Evolutionary conservation across 64 coral and sea anemone species (phyloP).

Genomic region (Cladopsammia gracilis): DNA sequence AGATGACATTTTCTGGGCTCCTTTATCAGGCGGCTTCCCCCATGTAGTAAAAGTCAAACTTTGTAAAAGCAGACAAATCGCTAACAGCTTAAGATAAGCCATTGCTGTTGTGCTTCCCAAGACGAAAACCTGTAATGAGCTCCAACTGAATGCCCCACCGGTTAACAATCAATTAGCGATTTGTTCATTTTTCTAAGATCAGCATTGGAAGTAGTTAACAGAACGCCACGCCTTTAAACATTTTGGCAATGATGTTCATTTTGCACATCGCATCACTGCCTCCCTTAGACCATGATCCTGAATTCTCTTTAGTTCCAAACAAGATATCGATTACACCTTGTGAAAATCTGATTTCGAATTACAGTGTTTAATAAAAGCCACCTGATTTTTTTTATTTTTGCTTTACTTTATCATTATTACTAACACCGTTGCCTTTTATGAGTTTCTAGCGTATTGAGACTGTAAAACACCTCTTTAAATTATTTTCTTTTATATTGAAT

Average conservation of each 20-base stretch:
- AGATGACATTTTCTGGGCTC: slow-evolving; percentile 30
- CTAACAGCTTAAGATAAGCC: neutral
- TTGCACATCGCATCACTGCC: slow-evolving; percentile 40
- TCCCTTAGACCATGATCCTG: neutral
- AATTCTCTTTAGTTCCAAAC: too few relatives aligned
- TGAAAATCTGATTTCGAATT: neutral
- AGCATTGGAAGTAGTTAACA: neutral
- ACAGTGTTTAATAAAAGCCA: neutral
- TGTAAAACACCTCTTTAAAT: neutral
- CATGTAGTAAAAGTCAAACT: neutral
- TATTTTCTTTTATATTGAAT: neutral
- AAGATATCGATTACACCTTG: too few relatives aligned
- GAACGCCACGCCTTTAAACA: neutral
- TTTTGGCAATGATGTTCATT: slow-evolving; percentile 21
- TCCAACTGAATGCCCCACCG: neutral
- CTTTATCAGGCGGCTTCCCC: slow-evolving; percentile 63
- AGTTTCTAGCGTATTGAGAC: too few relatives aligned
- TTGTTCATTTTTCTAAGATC: neutral
- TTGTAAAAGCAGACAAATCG: neutral
- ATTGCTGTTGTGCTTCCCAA: neutral
- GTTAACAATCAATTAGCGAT: neutral
- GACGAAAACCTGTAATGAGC: neutral
- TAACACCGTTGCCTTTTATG: neutral
- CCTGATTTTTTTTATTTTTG: neutral
- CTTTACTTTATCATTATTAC: neutral